Evolutionary conservation across 2,113 vertebrate genomes (phyloP).

Genomic region (Cheilinus undulatus): DNA sequence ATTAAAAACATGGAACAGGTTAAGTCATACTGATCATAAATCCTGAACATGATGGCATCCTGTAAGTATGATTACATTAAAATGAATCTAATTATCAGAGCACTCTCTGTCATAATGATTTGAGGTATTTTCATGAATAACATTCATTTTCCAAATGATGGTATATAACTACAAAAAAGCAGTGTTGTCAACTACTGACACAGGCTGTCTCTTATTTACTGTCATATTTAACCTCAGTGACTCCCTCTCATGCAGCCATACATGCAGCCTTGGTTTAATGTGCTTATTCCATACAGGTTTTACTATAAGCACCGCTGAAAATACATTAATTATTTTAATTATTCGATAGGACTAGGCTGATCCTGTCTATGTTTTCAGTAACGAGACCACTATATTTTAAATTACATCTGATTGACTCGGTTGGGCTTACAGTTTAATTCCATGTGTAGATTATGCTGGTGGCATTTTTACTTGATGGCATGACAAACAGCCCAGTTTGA

Average conservation of each 20-base stretch:
- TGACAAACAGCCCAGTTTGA: too few relatives aligned
- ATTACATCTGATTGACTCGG: constrained; percentile 3
- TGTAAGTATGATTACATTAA: constrained; percentile 1
- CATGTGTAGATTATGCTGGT: too few relatives aligned
- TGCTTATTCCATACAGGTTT: background rate
- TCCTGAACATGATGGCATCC: background rate
- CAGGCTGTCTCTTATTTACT: constrained; percentile 37
- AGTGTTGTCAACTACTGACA: background rate
- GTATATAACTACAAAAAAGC: constrained; percentile 43
- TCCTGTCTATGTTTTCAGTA: background rate
- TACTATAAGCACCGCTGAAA: constrained; percentile 3
- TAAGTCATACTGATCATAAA: background rate
- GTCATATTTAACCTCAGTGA: constrained; percentile 32
- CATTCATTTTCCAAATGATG: constrained; percentile 47
- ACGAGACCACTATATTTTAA: background rate
- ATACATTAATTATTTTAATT: constrained; percentile 1
- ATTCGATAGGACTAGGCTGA: background rate
- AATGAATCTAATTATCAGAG: background rate
- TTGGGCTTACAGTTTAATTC: constrained; percentile 8
- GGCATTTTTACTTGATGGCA: too few relatives aligned
- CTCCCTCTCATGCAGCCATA: background rate
- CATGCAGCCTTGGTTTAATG: background rate
- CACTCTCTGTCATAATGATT: background rate
- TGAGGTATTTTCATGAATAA: constrained; percentile 30
- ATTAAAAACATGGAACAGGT: background rate